These are phyloP conservation scores for Steinernema khuongi DNA, from an alignment of 1,140 invertebrate species.

Conservation along the genomic window DNA sequence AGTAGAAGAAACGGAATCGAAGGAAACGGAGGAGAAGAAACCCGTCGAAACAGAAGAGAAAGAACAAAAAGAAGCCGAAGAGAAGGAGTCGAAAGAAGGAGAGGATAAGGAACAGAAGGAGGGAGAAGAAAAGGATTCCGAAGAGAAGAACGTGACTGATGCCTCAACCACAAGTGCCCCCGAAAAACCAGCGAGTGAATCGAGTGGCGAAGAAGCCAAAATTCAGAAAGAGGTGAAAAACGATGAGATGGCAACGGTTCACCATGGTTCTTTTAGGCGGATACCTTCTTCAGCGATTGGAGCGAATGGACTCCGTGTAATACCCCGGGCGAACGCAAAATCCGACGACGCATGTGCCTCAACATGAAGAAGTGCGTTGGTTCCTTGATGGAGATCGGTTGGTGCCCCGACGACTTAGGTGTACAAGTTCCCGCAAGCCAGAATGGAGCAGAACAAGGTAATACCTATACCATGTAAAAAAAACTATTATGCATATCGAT, in stretches of 20 bases:
- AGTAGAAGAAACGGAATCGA: conserved; percentile 7
- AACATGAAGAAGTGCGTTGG: conserved; percentile 53
- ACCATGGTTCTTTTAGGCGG: background rate
- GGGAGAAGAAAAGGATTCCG: background rate
- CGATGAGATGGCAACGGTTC: background rate
- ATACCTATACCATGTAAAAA: background rate
- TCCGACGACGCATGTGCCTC: conserved; percentile 52
- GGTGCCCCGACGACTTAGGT: conserved; percentile 43
- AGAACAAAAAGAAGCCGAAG: background rate
- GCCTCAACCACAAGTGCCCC: no score
- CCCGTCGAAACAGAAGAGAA: background rate
- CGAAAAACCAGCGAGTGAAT: no score
- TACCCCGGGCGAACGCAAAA: conserved; percentile 48
- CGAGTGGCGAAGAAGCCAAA: background rate
- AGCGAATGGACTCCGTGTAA: conserved; percentile 51
- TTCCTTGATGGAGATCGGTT: conserved; percentile 56
- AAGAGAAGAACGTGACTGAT: no score
- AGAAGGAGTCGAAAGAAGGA: conserved; percentile 9
- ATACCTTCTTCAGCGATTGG: conserved; percentile 52
- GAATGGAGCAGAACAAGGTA: conserved; percentile 3
- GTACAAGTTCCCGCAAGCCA: conserved; percentile 18
- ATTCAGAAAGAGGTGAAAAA: background rate
- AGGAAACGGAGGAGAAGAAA: conserved; percentile 10
- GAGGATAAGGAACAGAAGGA: conserved; percentile 13
- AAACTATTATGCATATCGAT: background rate